These are phyloP conservation scores for Enteromius fasciolatus DNA, from an alignment of 2,797 vertebrate species.

Conservation along the genomic window DNA sequence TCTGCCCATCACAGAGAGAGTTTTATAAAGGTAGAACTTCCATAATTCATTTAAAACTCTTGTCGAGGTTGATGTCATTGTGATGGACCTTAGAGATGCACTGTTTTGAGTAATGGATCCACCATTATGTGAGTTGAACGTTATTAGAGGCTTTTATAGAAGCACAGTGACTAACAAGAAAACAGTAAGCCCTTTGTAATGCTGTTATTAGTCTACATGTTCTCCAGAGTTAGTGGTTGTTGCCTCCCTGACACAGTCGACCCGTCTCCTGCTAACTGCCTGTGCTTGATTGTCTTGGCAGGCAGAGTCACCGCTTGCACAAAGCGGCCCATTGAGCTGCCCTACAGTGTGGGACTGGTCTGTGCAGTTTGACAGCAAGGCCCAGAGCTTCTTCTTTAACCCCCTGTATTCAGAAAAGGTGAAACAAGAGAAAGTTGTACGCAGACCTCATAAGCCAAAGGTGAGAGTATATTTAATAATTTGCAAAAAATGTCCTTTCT, in stretches of 20 bases:
- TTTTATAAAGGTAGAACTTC: constrained; percentile 55
- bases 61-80: neutral
- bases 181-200: constrained; percentile 49
- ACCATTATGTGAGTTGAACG: neutral
- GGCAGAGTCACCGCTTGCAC: constrained; percentile 75
- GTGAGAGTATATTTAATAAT: constrained; percentile 67
- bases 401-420: constrained; percentile 84
- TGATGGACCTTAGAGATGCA: neutral
- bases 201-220: constrained; percentile 21
- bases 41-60: neutral
- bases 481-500: neutral
- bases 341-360: constrained; percentile 89
- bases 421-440: constrained; percentile 75
- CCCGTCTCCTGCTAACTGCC: constrained; percentile 40
- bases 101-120: neutral
- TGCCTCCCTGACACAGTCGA: constrained; percentile 11
- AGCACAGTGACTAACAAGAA: constrained; percentile 14
- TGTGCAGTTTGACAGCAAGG: constrained; percentile 85
- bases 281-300: constrained; percentile 80
- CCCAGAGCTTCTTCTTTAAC: constrained; percentile 84
- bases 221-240: neutral
- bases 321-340: constrained; percentile 79
- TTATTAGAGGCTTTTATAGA: neutral
- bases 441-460: constrained; percentile 78
- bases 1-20: constrained; percentile 79